Evolutionary conservation across 2,113 vertebrate genomes (phyloP).

Genomic region (Tragelaphus imberbis): DNA sequence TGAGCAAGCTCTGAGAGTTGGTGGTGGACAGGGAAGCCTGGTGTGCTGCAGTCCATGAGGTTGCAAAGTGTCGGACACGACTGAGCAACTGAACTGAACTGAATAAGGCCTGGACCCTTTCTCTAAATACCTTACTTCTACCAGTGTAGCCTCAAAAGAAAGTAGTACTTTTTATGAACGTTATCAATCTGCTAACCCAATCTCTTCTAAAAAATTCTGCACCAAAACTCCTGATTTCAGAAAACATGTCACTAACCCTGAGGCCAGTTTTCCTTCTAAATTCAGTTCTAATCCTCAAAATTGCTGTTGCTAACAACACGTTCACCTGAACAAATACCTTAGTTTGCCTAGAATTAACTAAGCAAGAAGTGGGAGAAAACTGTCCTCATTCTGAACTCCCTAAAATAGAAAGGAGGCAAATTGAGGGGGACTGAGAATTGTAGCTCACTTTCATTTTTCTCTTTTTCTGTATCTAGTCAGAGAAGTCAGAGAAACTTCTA

Average conservation of each 20-base stretch:
- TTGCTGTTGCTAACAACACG: neutral
- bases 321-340: neutral
- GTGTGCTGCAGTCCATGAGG: neutral
- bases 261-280: neutral
- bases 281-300: neutral
- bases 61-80: neutral
- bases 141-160: neutral
- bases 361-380: neutral
- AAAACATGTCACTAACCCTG: neutral
- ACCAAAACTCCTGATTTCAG: neutral
- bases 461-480: neutral
- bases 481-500: neutral
- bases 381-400: neutral
- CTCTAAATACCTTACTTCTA: neutral
- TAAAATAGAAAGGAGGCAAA: neutral
- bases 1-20: neutral
- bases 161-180: neutral
- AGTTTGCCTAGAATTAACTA: neutral
- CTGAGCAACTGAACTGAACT: neutral
- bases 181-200: neutral
- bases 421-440: neutral
- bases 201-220: neutral
- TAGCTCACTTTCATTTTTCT: neutral
- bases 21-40: neutral
- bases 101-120: neutral